Evolutionary conservation across 2,113 vertebrate species (phyloP).

Genomic region (Cairina moschata): DNA sequence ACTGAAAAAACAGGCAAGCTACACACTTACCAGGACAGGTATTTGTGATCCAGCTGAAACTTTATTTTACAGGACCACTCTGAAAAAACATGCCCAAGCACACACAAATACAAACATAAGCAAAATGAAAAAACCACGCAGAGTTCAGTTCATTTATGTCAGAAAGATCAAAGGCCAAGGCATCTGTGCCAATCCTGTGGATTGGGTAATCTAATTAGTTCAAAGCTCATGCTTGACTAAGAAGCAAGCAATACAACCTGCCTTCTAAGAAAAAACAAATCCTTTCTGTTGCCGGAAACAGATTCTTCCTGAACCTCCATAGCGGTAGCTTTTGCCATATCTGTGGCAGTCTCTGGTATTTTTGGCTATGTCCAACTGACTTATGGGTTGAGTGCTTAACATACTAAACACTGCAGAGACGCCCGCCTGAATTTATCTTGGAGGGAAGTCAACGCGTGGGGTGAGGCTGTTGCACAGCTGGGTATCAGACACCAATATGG

Average conservation of each 20-base stretch:
- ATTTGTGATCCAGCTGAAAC: not conserved
- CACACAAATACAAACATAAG: not conserved
- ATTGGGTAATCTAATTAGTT: not conserved
- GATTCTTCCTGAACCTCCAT: accelerated
- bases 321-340: not conserved
- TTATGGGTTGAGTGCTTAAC: not conserved
- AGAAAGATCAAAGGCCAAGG: not conserved
- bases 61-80: not conserved
- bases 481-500: not conserved
- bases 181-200: not conserved
- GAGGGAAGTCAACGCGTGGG: not conserved
- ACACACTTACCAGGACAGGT: too few relatives aligned
- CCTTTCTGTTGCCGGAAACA: not conserved
- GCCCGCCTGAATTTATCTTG: not conserved
- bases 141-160: not conserved
- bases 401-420: not conserved
- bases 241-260: not conserved
- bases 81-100: not conserved
- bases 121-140: not conserved
- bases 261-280: not conserved
- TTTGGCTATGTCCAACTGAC: not conserved
- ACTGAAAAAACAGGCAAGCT: not conserved
- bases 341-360: not conserved
- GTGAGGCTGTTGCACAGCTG: not conserved
- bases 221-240: not conserved